Evolutionary conservation across 2,888 invertebrate species (phyloP), one percentile per base, ranked within the genome.

Genomic region (Drosophila engyochracea): DNA sequence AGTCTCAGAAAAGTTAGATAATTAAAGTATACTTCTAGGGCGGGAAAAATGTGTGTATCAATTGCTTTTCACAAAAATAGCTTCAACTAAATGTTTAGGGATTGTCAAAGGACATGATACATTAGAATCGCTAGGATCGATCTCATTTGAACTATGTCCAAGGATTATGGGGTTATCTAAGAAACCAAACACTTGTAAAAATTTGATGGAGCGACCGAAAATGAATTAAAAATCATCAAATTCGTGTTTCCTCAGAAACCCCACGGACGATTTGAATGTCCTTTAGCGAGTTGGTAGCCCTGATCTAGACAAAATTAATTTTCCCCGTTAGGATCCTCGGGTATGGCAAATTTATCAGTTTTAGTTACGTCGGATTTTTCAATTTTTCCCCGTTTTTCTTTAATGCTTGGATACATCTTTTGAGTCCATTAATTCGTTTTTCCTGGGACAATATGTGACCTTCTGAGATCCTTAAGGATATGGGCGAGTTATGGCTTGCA

Each of bases 241-340:
- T 14, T 1, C 4, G 1, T 44, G 41, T 1, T n/a, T 10, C 2
- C 10, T n/a, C 10, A n/a, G 41, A 41, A n/a, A 41, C 2, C 0
- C 1, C n/a, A 41, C 4, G 4, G 10, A 41, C 4, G n/a, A n/a
- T 41, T 4, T 41, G 10, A n/a, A 41, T 41, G 10, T 6, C 16
- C 35, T 5, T 37, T 16, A 37, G 10, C 9, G 10, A n/a, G 10
- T n/a, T 41, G 41, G n/a, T 10, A 37, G 7, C 37, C 16, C 37
- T 7, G 19, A 19, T 37, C 19, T 7, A n/a, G 10, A 41, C n/a
- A n/a, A 22, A 12, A 22, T 22, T 44, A 3, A 44, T 44, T 44
- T 44, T 5, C 5, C n/a, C 12, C 12, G 5, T n/a, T 22, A 12
- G 12, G 12, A 44, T 12, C 1, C 5, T 5, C 12, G 5, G 12